Base-by-base conservation (phyloP, 2,113 vertebrate genomes). In the Centrocercus urophasianus region DNA sequence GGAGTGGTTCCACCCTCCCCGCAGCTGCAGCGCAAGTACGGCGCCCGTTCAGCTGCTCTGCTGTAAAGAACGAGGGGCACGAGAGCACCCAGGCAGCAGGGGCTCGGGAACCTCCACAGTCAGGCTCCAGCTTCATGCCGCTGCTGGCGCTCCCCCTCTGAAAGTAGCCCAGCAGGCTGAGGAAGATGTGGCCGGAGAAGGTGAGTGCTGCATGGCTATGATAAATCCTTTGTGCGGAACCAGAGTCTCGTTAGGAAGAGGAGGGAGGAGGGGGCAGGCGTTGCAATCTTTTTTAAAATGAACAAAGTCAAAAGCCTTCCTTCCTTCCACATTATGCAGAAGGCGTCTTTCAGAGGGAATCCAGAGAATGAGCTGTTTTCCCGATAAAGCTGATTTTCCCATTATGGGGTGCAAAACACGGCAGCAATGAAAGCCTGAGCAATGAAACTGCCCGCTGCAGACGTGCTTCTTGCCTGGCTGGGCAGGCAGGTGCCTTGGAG, bases 131-230 rank as follows among this genome's bases (percentile, higher is more conserved):
- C 75, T 7, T 60, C 59, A 69, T 1, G 14, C 60, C 70, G 22
- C 52, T 4, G 28, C 11, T 5, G 60, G 3, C 47, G 10, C 66
- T 42, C 61, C 78, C 63, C 45, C 16, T 65, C 10, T 5, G 3
- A 6, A 32, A 28, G 76, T 22, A 48, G 74, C 89, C 74, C 89
- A 5, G 43, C 47, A 38, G 52, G 76, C 42, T 4, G 30, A 40
- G 78, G 48, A 59, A 13, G 66, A 92, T 24, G 85, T 2, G 82
- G 77, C 78, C 40, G 42, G 81, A 86, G 69, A 27, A 60, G 96
- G 96, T 97, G 92, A 93, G 96, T 13, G 21, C 72, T 43, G 86
- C 88, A 60, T n/a, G 64, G 72, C 60, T 60, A 3, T 6, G 54
- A 10, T 9, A 21, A 28, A 85, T 78, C 71, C 88, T 91, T 73